Conservation (phyloP, 2,888 invertebrate species). For the Dugesia japonica region DNA sequence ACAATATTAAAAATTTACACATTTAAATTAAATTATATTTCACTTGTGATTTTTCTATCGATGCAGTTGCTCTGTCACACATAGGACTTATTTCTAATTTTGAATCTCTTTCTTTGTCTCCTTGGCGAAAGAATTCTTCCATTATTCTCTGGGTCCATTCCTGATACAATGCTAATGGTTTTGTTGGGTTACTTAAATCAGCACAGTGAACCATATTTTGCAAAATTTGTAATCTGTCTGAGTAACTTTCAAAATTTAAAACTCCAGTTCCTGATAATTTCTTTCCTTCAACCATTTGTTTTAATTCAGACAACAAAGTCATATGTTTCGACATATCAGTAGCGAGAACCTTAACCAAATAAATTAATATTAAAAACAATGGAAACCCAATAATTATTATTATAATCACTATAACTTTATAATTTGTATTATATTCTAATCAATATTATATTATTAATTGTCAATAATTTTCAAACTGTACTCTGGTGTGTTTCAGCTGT, state of each 20-base stretch:
- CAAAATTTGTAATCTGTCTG: slow-evolving; percentile 56
- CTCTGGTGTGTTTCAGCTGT: too few species aligned
- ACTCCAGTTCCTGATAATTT: background rate
- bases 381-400: too few species aligned
- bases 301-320: background rate
- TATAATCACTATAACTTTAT: too few species aligned
- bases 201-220: slow-evolving; percentile 98
- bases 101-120: slow-evolving; percentile 79
- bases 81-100: slow-evolving; percentile 95
- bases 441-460: too few species aligned
- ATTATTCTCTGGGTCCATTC: slow-evolving; percentile 83
- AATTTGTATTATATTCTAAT: too few species aligned
- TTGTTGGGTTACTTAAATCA: slow-evolving; percentile 76
- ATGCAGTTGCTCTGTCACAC: slow-evolving; percentile 90
- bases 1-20: too few species aligned
- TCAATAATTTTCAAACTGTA: too few species aligned
- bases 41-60: slow-evolving; percentile 87
- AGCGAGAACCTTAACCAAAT: slow-evolving; percentile 6
- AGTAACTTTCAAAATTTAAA: background rate
- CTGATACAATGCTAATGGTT: slow-evolving; percentile 79
- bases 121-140: slow-evolving; percentile 97
- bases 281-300: background rate
- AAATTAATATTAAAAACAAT: too few species aligned
- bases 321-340: background rate
- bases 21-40: slow-evolving; percentile 31